Evolutionary conservation across 2,113 vertebrate genomes (phyloP).

Genomic region (Pollimyrus isidori): DNA sequence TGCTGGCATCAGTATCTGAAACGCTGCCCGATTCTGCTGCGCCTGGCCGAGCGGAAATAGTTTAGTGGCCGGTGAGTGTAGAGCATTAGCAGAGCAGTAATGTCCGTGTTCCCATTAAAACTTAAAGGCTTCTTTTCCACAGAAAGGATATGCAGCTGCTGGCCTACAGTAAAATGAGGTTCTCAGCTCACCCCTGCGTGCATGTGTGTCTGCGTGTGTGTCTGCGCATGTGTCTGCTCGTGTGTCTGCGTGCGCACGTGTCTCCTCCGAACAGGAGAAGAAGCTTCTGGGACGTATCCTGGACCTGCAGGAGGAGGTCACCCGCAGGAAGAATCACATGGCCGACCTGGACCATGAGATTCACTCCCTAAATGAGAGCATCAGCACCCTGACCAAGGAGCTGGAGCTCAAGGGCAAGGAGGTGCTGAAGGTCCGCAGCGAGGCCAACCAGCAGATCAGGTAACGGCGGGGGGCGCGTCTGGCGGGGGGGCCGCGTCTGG

Average conservation of each 20-base stretch:
- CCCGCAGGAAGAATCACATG: slow-evolving; percentile 84
- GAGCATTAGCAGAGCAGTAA: background rate
- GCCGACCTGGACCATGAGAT: slow-evolving; percentile 88
- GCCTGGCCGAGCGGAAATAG: background rate
- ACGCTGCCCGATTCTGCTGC: background rate
- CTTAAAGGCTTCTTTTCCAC: background rate
- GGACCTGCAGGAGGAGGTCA: slow-evolving; percentile 84
- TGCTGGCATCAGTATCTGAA: background rate
- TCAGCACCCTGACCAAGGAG: slow-evolving; percentile 89
- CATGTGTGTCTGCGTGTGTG: slow-evolving; percentile 9
- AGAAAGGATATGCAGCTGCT: background rate
- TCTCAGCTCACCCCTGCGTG: background rate
- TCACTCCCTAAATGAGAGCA: slow-evolving; percentile 87
- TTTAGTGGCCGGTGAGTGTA: background rate
- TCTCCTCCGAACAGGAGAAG: slow-evolving; percentile 62
- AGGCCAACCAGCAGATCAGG: slow-evolving; percentile 97
- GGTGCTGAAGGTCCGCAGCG: slow-evolving; percentile 92
- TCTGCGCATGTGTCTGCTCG: too few relatives aligned
- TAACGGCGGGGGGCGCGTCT: slow-evolving; percentile 28
- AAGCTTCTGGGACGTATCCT: slow-evolving; percentile 78
- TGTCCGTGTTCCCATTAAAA: background rate
- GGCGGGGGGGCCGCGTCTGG: background rate
- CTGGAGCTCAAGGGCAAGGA: slow-evolving; percentile 95
- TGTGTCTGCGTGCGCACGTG: slow-evolving; percentile 16
- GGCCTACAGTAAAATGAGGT: background rate